phyloP scores from a whole-genome alignment of 2,113 vertebrate species.

The Setophaga petechia region DNA sequence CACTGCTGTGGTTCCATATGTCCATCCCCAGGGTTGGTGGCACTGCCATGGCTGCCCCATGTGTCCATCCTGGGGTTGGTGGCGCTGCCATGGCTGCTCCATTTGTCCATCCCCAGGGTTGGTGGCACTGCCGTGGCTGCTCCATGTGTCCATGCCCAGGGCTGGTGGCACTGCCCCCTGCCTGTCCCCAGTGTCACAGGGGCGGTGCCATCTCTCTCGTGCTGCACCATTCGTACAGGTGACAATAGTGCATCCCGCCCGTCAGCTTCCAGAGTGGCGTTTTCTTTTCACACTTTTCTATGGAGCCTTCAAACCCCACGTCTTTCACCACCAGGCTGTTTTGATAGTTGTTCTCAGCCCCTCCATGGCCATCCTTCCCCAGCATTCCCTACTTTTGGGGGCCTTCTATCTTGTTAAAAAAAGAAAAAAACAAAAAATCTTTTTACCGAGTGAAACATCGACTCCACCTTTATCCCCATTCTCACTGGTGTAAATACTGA shows the following conservation, averaged over 20 bases:
- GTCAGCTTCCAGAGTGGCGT: conserved; percentile 54
- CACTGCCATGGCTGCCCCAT: not conserved
- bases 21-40: rapidly evolving
- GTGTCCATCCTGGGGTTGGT: not conserved
- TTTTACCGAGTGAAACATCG: conserved; percentile 87
- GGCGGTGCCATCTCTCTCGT: conserved; percentile 12
- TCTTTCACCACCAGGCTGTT: conserved; percentile 71
- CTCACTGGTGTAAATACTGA: conserved; percentile 94
- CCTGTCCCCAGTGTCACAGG: not conserved
- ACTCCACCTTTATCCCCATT: conserved; percentile 85
- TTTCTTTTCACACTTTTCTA: conserved; percentile 69
- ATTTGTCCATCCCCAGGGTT: not conserved
- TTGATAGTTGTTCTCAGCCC: conserved; percentile 70
- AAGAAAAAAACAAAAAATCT: conserved; percentile 73
- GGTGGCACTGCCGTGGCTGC: not conserved
- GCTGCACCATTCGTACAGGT: conserved; percentile 31
- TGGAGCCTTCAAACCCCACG: conserved; percentile 69
- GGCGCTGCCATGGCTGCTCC: not conserved
- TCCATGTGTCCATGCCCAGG: rapidly evolving
- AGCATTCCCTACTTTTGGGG: conserved; percentile 82
- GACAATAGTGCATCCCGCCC: conserved; percentile 42
- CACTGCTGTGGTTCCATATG: not conserved
- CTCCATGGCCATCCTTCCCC: conserved; percentile 78
- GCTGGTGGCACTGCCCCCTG: not conserved
- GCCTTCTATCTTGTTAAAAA: conserved; percentile 85